Evolutionary conservation across 2,888 invertebrate species (phyloP).

Genomic region (Dryadula phaetusa): DNA sequence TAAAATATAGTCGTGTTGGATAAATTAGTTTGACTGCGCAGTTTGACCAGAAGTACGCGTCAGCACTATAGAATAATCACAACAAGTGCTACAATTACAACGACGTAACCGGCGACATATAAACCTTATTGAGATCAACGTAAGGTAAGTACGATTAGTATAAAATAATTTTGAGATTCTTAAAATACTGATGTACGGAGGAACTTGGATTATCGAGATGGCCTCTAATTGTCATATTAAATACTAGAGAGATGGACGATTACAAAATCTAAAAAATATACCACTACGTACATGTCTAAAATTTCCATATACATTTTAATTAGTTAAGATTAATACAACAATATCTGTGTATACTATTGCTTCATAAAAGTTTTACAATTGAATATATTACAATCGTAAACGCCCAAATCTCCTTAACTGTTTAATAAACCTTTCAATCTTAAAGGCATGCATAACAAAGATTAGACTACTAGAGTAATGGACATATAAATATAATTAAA

Average conservation of each 20-base stretch:
- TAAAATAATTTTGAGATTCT: constrained; percentile 40
- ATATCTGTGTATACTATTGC: constrained; percentile 6
- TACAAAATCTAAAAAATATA: constrained; percentile 4
- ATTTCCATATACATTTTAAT: not conserved
- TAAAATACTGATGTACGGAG: constrained; percentile 45
- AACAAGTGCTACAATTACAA: constrained; percentile 21
- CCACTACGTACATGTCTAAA: constrained; percentile 1
- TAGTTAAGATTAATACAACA: not conserved
- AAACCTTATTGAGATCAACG: constrained; percentile 36
- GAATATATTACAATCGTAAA: not conserved
- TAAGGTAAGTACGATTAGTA: constrained; percentile 30
- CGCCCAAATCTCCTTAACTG: constrained; percentile 9
- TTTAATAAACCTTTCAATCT: constrained; percentile 8
- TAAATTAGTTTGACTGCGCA: too few relatives aligned
- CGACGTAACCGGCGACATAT: not conserved
- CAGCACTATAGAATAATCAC: constrained; percentile 28
- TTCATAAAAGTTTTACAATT: not conserved
- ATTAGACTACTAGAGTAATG: constrained; percentile 16
- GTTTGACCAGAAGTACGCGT: too few relatives aligned
- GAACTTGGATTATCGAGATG: constrained; percentile 41
- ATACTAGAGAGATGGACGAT: constrained; percentile 8
- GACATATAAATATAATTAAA: constrained; percentile 18
- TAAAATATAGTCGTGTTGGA: too few relatives aligned
- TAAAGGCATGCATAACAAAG: constrained; percentile 10
- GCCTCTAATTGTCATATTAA: constrained; percentile 24